A percentile compares a stretch with the other conserved stretches of the same genome.
Conservation (phyloP, 2,888 invertebrate genomes). For the Archips xylosteana region DNA sequence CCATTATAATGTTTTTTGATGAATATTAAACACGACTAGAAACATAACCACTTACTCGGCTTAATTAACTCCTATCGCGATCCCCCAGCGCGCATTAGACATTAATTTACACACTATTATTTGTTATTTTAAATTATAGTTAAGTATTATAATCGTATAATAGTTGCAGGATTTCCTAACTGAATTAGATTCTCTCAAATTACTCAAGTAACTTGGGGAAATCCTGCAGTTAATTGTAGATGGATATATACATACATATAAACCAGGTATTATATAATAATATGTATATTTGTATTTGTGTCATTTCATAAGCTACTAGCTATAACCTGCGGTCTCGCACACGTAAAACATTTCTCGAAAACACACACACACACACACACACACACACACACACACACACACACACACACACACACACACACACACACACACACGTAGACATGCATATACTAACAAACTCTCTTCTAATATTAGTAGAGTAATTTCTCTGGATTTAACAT, state of each 20-base stretch:
- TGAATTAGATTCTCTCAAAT: conserved; percentile 9
- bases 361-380: too few species aligned
- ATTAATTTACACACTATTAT: conserved; percentile 14
- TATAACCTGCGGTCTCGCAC: too few species aligned
- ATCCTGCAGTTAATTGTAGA: conserved; percentile 26
- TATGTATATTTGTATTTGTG: not conserved
- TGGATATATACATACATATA: not conserved
- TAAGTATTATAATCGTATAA: not conserved
- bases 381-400: too few species aligned
- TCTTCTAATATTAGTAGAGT: too few species aligned
- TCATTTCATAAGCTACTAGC: not conserved
- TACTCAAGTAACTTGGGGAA: conserved; percentile 26
- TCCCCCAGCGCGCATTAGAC: not conserved
- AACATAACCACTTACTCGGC: conserved; percentile 1
- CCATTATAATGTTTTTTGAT: conserved; percentile 1
- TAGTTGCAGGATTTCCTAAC: conserved; percentile 31
- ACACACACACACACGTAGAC: too few species aligned
- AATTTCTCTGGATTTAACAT: too few species aligned
- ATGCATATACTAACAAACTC: too few species aligned
- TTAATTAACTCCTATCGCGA: conserved; percentile 8
- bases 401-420: too few species aligned
- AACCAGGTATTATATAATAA: not conserved
- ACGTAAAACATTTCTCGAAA: too few species aligned
- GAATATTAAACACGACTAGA: not conserved
- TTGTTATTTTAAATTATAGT: conserved; percentile 8